A percentile compares a stretch with the other conserved stretches of the same genome.
Conservation (phyloP, 1,140 invertebrate genomes). For the Penaeus chinensis region DNA sequence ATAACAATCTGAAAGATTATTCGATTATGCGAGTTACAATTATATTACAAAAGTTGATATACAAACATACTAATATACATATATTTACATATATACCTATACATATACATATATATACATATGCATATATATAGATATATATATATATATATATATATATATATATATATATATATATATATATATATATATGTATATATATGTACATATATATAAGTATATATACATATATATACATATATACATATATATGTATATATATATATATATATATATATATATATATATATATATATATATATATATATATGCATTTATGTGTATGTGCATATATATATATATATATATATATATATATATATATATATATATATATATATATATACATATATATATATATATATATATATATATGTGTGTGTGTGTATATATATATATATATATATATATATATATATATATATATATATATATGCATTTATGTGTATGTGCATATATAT, state of each 20-base stretch:
- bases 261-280: not conserved
- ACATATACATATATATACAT: no score
- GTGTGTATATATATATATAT: no score
- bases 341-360: not conserved
- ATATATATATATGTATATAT: constrained; percentile 1
- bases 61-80: not conserved
- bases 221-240: not conserved
- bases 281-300: not conserved
- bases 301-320: not conserved
- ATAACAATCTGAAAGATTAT: no score
- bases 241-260: not conserved
- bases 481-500: no score
- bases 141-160: not conserved
- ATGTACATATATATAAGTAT: not conserved
- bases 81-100: not conserved
- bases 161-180: constrained; percentile 9
- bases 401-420: no score
- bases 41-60: not conserved
- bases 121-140: not conserved
- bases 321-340: not conserved
- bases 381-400: no score
- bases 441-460: no score
- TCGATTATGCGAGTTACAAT: no score
- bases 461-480: no score
- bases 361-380: no score